Conservation (phyloP, 2,113 vertebrate genomes). For the Calidris pugnax region DNA sequence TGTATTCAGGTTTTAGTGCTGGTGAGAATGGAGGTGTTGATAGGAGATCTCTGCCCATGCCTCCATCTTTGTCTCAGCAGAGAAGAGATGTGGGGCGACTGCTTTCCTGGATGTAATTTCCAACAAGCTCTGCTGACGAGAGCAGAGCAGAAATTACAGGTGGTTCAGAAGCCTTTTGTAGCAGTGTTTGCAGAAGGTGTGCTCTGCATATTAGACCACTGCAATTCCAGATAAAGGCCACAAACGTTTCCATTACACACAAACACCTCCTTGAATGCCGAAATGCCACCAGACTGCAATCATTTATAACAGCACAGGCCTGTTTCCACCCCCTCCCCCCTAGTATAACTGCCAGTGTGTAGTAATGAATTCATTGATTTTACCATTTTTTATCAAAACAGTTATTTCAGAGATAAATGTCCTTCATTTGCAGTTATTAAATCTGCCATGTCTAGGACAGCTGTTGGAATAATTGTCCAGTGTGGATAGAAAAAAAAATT, state of each 20-base stretch:
- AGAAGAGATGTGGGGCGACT: neutral
- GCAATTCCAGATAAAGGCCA: neutral
- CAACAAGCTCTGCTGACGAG: neutral
- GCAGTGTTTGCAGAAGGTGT: neutral
- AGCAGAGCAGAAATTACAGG: neutral
- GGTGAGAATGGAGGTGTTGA: neutral
- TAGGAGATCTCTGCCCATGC: neutral
- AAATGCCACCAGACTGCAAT: neutral
- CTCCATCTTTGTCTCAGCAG: neutral
- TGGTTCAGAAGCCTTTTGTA: neutral
- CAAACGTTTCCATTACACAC: neutral
- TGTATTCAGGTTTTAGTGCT: neutral
- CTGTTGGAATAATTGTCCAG: conserved; percentile 33
- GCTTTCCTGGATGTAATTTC: neutral
- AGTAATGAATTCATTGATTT: conserved; percentile 76
- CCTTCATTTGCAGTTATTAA: conserved; percentile 73
- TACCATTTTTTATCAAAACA: conserved; percentile 64
- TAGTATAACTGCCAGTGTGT: neutral
- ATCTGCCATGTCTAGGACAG: conserved; percentile 57
- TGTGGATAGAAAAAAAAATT: neutral
- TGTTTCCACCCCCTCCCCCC: neutral
- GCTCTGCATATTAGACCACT: neutral
- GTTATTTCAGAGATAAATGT: conserved; percentile 75
- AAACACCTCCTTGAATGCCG: neutral
- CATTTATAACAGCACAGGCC: neutral